Evolutionary conservation across 2,888 invertebrate genomes (phyloP).

Genomic region (Philereme vetulata): DNA sequence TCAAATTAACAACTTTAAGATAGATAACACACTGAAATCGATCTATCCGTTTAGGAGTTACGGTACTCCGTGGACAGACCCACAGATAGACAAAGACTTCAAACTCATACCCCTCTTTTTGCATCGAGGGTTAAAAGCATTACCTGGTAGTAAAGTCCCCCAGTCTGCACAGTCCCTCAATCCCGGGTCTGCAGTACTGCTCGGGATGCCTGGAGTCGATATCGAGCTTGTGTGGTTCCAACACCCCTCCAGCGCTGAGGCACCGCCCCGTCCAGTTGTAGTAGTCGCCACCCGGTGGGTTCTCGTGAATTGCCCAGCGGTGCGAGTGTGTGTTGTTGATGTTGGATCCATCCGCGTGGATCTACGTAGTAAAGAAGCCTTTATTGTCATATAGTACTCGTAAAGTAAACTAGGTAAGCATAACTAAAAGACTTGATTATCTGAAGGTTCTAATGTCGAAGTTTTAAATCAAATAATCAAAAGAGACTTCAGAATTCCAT

Average conservation of each 20-base stretch:
- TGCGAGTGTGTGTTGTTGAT: conserved; percentile 89
- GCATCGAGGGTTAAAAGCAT: background rate
- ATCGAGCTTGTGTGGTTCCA: conserved; percentile 90
- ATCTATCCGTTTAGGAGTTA: no score
- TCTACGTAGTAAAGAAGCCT: conserved; percentile 64
- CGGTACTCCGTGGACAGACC: no score
- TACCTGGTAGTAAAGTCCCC: conserved; percentile 90
- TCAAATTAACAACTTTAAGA: no score
- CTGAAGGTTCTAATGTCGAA: no score
- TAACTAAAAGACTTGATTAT: no score
- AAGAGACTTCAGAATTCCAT: no score
- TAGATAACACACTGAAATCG: no score
- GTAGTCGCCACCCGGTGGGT: conserved; percentile 92
- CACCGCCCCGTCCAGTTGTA: conserved; percentile 96
- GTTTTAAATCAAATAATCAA: no score
- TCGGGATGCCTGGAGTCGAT: conserved; percentile 84
- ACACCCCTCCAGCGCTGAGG: conserved; percentile 88
- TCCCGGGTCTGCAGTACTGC: conserved; percentile 81
- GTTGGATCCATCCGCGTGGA: conserved; percentile 93
- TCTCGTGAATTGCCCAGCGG: conserved; percentile 93
- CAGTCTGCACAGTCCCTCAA: conserved; percentile 86
- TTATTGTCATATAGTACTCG: no score
- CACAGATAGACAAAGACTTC: no score
- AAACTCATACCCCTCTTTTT: no score
- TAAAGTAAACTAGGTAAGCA: no score